Conservation (phyloP, 1,140 invertebrate species). For the Gryllus bimaculatus region DNA sequence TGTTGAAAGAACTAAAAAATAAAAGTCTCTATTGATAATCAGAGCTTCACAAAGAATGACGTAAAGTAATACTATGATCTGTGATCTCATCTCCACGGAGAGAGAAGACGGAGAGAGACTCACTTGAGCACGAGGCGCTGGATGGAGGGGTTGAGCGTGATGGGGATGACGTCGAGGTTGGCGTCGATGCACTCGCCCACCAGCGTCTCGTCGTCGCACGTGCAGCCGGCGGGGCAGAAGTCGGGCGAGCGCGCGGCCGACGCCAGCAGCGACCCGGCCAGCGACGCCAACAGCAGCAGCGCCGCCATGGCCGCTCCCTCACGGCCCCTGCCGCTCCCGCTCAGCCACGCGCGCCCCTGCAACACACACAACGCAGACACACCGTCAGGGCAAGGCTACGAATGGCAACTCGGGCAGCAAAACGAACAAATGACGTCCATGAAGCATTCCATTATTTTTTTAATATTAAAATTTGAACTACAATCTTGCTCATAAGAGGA, state of each 20-base stretch:
- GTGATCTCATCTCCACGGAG: no score
- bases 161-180: slow-evolving; percentile 78
- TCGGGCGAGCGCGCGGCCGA: slow-evolving; percentile 30
- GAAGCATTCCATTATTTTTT: no score
- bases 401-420: no score
- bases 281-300: slow-evolving; percentile 31
- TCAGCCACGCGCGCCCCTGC: neutral
- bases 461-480: no score
- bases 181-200: slow-evolving; percentile 78
- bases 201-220: slow-evolving; percentile 78
- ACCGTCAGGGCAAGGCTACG: no score
- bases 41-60: no score
- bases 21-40: no score
- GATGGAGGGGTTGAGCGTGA: slow-evolving; percentile 81
- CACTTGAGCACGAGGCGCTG: slow-evolving; percentile 64
- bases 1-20: no score
- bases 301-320: neutral
- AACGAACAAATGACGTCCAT: no score
- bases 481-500: no score
- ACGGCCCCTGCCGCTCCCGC: neutral
- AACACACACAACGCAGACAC: neutral
- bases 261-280: slow-evolving; percentile 30
- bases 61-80: no score
- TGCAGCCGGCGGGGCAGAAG: slow-evolving; percentile 67
- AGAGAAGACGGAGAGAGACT: slow-evolving; percentile 26